phyloP scores from a whole-genome alignment of 2,113 vertebrate species.

The Pristiophorus japonicus region DNA sequence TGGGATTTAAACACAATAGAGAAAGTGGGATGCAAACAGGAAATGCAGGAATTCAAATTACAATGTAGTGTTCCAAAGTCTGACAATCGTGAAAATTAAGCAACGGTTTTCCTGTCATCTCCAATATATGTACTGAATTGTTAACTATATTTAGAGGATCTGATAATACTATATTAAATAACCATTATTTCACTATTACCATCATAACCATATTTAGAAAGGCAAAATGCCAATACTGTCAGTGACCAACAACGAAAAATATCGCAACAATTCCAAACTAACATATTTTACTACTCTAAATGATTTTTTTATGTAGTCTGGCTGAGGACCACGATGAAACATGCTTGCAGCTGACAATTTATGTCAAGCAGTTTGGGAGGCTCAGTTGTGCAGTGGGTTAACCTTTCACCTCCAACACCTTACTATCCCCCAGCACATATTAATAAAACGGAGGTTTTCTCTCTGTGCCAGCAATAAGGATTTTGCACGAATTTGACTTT shows the following conservation, averaged over 20 bases:
- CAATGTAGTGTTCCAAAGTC: conserved; percentile 22
- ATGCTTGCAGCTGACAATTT: not conserved
- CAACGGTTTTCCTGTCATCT: conserved; percentile 23
- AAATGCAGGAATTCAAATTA: conserved; percentile 35
- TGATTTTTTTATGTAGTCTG: not conserved
- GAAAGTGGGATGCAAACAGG: conserved; percentile 31
- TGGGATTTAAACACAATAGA: conserved; percentile 31
- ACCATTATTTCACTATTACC: conserved; percentile 21
- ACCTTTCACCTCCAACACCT: not conserved
- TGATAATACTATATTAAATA: conserved; percentile 17
- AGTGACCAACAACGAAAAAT: conserved; percentile 21
- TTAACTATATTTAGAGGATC: not conserved
- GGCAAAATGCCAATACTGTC: conserved; percentile 13
- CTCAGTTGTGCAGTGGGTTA: not conserved
- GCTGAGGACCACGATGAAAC: not conserved
- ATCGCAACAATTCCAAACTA: not conserved
- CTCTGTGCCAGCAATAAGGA: not conserved
- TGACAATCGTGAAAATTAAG: conserved; percentile 25
- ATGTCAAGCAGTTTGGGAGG: not conserved
- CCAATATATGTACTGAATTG: conserved; percentile 18
- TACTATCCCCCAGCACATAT: not conserved
- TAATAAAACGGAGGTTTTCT: not conserved
- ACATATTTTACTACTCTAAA: conserved; percentile 7
- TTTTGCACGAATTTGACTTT: not conserved
- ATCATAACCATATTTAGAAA: conserved; percentile 32